phyloP scores from a whole-genome alignment of 2,797 vertebrate genomes.

The Clarias fuscus region DNA sequence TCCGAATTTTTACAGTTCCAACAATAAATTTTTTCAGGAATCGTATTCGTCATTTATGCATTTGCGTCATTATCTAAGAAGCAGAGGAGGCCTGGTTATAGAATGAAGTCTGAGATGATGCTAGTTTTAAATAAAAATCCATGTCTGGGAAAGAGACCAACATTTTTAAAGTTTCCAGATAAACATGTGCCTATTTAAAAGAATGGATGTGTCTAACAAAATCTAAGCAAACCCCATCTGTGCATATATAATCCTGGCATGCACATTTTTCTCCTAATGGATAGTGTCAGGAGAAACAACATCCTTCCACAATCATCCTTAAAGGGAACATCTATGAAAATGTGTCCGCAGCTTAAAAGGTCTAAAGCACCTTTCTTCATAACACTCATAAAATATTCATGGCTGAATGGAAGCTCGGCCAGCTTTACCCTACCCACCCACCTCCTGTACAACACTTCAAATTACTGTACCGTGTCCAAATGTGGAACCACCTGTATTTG shows the following conservation, averaged over 20 bases:
- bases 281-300: conserved; percentile 4
- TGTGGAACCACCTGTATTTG: not conserved
- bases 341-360: conserved; percentile 5
- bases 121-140: not conserved
- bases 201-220: conserved; percentile 32
- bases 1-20: not conserved
- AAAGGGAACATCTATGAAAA: conserved; percentile 22
- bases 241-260: conserved; percentile 13
- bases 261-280: not conserved
- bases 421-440: not conserved
- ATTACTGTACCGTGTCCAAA: conserved; percentile 15
- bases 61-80: not conserved
- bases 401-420: not conserved
- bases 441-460: conserved; percentile 11
- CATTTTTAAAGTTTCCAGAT: conserved; percentile 23
- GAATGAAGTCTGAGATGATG: not conserved
- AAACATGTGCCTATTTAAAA: conserved; percentile 38
- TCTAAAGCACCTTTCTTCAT: conserved; percentile 25
- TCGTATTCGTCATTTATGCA: not conserved
- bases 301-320: no score
- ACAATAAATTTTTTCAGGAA: not conserved
- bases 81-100: not conserved
- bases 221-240: conserved; percentile 35
- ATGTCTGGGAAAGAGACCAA: conserved; percentile 31
- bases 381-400: conserved; percentile 36